These are phyloP conservation scores for Catostylus mosaicus DNA, from an alignment of 30 jellyfish, hydroid and myxozoan species.

Conservation along the genomic window DNA sequence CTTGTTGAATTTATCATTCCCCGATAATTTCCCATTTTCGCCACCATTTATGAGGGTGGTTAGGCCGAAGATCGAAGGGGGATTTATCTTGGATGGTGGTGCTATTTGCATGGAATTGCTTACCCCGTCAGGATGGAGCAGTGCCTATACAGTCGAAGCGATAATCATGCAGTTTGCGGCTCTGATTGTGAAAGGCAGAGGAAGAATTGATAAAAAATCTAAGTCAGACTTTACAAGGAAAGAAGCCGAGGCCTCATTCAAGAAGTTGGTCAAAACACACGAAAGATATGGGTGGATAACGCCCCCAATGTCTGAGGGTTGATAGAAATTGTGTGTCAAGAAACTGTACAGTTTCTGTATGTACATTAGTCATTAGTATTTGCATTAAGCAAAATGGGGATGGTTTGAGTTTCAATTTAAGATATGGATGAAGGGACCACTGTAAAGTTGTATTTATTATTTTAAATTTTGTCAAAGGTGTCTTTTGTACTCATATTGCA, in stretches of 20 bases:
- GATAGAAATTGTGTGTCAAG: too few relatives aligned
- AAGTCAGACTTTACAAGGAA: slow-evolving; percentile 45
- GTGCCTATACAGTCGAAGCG: slow-evolving; percentile 91
- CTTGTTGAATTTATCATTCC: slow-evolving; percentile 70
- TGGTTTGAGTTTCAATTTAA: too few relatives aligned
- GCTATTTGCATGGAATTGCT: slow-evolving; percentile 97
- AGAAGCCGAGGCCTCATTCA: slow-evolving; percentile 86
- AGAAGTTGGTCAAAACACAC: slow-evolving; percentile 73
- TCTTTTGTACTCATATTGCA: too few relatives aligned
- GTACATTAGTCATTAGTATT: too few relatives aligned
- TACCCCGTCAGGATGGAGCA: slow-evolving; percentile 89
- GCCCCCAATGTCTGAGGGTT: slow-evolving; percentile 90
- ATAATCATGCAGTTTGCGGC: slow-evolving; percentile 86
- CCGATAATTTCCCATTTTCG: slow-evolving; percentile 83
- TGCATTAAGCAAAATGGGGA: too few relatives aligned
- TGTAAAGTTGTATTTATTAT: too few relatives aligned
- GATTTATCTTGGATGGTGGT: slow-evolving; percentile 87
- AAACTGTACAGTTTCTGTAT: too few relatives aligned
- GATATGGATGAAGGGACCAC: too few relatives aligned
- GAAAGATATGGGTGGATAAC: slow-evolving; percentile 86
- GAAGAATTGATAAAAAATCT: slow-evolving; percentile 62
- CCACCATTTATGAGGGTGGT: slow-evolving; percentile 95
- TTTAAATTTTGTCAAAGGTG: too few relatives aligned
- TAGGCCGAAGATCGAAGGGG: slow-evolving; percentile 77
- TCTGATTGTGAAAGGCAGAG: slow-evolving; percentile 79